Evolutionary conservation across 2,113 vertebrate genomes (phyloP).

Genomic region (Periophthalmodon schlosseri): DNA sequence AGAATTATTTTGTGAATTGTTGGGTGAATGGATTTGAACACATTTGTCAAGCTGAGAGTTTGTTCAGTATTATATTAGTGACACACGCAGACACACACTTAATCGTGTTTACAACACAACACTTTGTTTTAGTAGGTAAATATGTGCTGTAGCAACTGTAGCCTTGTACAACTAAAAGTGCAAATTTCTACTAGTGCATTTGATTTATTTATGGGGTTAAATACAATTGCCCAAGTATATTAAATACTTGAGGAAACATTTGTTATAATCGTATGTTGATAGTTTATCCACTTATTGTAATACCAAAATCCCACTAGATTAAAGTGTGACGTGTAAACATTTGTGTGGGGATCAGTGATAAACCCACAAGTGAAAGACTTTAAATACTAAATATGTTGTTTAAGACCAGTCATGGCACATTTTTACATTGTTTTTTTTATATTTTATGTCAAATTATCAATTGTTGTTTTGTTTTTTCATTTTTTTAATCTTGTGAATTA

Average conservation of each 20-base stretch:
- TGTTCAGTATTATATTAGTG: constrained; percentile 21
- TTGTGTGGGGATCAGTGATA: constrained; percentile 1
- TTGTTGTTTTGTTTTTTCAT: background rate
- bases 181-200: background rate
- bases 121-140: constrained; percentile 4
- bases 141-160: background rate
- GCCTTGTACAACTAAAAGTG: background rate
- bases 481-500: constrained; percentile 26
- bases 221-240: constrained; percentile 1
- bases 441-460: background rate
- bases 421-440: background rate
- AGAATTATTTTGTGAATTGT: constrained; percentile 42
- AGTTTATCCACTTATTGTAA: constrained; percentile 9
- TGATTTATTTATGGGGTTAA: background rate
- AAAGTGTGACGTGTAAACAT: background rate
- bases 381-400: background rate
- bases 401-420: background rate
- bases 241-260: constrained; percentile 2
- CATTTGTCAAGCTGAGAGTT: constrained; percentile 21
- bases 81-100: background rate
- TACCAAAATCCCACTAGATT: constrained; percentile 6
- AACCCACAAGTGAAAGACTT: background rate
- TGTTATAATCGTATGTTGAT: background rate
- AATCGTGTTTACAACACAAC: constrained; percentile 16
- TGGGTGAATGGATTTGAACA: constrained; percentile 47